Evolutionary conservation across 2,888 invertebrate genomes (phyloP), one percentile per base, ranked within the genome.

Genomic region (Hypomecis atomaria): DNA sequence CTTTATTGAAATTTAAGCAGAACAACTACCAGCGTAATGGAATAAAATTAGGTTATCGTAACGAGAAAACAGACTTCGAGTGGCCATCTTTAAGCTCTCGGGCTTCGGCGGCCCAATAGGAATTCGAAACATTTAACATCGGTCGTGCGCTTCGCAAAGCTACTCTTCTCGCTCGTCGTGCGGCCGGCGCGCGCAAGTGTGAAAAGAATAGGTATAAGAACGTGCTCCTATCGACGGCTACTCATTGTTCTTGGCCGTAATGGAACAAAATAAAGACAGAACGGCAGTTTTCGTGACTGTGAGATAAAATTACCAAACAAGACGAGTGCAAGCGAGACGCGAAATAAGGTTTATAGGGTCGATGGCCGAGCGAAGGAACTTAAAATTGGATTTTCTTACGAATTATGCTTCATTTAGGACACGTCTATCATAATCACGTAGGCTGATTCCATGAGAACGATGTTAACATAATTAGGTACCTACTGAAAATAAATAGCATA

Each of bases 261-360:
- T 92, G 90, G 90, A 89, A 89, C 89, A 90, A 90, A 92, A 90
- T 91, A 90, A 90, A 92, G 90, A 87, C 89, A 88, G 89, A 88
- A 85, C 90, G 90, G 91, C 89, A 90, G 91, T 90, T 89, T 89
- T 92, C 92, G 92, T 92, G 92, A 91, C 89, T 87, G 83, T 74
- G 92, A 90, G 89, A 91, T 81, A 72, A 79, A 87, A 79, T 76
- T 84, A 88, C 81, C 59, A 63, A 77, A 72, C 71, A 75, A 63
- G 64, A 73, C 65, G 78, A 66, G 88, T 75, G 80, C 66, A 83
- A 91, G 77, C 55, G 83, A 82, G 90, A 91, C 67, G 70, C 75
- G 80, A 74, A 78, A 83, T 85, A 85, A 88, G 87, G 85, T 87
- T 89, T 88, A 84, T 88, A 91, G 88, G 92, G 92, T 92, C 92